These are phyloP conservation scores for Pachliopta kotzebuea DNA, from an alignment of 2,888 invertebrate species.

Conservation along the genomic window DNA sequence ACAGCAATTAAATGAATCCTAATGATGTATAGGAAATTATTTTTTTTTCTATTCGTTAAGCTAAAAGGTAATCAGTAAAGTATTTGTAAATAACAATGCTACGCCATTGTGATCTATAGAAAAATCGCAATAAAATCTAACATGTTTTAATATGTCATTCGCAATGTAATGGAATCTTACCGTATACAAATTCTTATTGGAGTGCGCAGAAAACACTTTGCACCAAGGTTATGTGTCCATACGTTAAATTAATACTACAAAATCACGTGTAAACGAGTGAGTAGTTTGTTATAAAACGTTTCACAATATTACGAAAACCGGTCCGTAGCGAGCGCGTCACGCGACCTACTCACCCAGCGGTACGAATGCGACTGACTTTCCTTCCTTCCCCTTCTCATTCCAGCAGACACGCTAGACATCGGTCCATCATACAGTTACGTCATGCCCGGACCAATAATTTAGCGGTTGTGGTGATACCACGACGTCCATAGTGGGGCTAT, in stretches of 20 bases:
- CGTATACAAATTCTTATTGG: constrained; percentile 14
- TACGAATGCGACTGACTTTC: constrained; percentile 18
- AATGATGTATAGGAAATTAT: too few species aligned
- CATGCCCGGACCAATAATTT: constrained; percentile 16
- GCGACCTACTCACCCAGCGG: not conserved
- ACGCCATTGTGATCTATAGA: not conserved
- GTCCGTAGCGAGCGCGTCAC: not conserved
- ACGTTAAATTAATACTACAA: not conserved
- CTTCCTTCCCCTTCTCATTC: constrained; percentile 24
- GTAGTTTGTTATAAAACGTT: constrained; percentile 1
- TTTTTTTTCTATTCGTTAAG: too few species aligned
- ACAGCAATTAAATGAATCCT: too few species aligned
- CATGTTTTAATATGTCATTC: constrained; percentile 1
- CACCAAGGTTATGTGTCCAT: not conserved
- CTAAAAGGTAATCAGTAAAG: too few species aligned
- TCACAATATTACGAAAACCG: constrained; percentile 12
- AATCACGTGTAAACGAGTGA: not conserved
- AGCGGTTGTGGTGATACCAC: constrained; percentile 13
- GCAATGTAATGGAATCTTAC: constrained; percentile 23
- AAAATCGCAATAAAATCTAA: not conserved
- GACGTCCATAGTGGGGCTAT: constrained; percentile 4
- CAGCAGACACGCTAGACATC: constrained; percentile 24
- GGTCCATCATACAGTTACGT: constrained; percentile 24
- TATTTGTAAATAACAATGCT: too few species aligned
- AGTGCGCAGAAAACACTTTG: constrained; percentile 1